phyloP scores from a whole-genome alignment of 2,888 invertebrate genomes.

The Agriopis marginaria region DNA sequence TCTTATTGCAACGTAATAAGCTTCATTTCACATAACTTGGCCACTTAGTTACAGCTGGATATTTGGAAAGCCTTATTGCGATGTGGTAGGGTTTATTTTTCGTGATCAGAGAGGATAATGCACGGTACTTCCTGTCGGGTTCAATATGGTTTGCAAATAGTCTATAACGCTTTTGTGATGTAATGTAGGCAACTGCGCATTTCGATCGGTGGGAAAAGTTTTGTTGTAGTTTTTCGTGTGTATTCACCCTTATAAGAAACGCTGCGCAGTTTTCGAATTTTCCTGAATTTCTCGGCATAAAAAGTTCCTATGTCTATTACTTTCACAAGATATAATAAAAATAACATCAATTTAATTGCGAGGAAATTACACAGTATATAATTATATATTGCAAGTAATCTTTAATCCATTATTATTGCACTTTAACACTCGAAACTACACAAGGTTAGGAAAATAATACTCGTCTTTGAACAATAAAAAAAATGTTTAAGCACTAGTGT shows the following conservation, averaged over 20 bases:
- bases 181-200: slow-evolving; percentile 29
- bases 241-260: neutral
- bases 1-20: slow-evolving; percentile 12
- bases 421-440: too few species aligned
- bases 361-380: too few species aligned
- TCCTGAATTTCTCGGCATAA: too few species aligned
- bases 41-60: neutral
- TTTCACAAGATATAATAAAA: too few species aligned
- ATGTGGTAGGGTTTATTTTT: slow-evolving; percentile 25
- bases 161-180: slow-evolving; percentile 38
- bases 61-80: slow-evolving; percentile 1
- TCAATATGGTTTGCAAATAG: slow-evolving; percentile 42
- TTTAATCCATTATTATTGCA: too few species aligned
- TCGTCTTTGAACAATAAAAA: too few species aligned
- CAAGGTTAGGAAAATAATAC: too few species aligned
- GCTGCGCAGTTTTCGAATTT: too few species aligned
- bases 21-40: neutral
- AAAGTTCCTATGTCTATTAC: too few species aligned
- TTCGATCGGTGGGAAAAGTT: slow-evolving; percentile 30
- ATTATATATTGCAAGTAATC: too few species aligned
- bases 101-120: slow-evolving; percentile 26
- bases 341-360: too few species aligned
- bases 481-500: too few species aligned
- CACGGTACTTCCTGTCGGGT: slow-evolving; percentile 38
- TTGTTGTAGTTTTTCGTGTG: slow-evolving; percentile 1